Conservation (phyloP, 2,888 invertebrate genomes). For the Diaphora mendica region DNA sequence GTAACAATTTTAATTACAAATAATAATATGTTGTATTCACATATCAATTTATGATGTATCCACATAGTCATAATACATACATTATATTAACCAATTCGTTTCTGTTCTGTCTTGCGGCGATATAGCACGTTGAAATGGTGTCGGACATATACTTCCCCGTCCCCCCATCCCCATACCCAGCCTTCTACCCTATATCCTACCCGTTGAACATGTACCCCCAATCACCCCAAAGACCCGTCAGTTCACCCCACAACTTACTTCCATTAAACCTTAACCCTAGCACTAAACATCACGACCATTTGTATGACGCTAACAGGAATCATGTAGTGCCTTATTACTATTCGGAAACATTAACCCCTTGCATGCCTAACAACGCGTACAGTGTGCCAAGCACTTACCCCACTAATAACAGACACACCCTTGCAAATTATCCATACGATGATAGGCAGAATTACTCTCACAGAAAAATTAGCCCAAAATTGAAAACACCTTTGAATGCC, state of each 20-base stretch:
- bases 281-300: slow-evolving; percentile 77
- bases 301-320: slow-evolving; percentile 86
- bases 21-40: no score
- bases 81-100: slow-evolving; percentile 79
- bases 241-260: slow-evolving; percentile 73
- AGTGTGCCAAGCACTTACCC: slow-evolving; percentile 63
- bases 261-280: slow-evolving; percentile 62
- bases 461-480: slow-evolving; percentile 66
- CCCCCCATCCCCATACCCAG: slow-evolving; percentile 79
- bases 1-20: background rate
- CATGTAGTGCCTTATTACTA: slow-evolving; percentile 83
- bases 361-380: slow-evolving; percentile 80
- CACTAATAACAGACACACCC: slow-evolving; percentile 71
- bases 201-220: slow-evolving; percentile 82
- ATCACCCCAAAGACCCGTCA: slow-evolving; percentile 67
- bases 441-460: slow-evolving; percentile 70
- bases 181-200: slow-evolving; percentile 79
- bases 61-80: slow-evolving; percentile 53
- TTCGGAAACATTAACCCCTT: slow-evolving; percentile 77
- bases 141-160: slow-evolving; percentile 91
- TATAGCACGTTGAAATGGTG: slow-evolving; percentile 91
- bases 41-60: slow-evolving; percentile 33
- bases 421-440: slow-evolving; percentile 72
- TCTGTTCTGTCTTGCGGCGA: slow-evolving; percentile 84
- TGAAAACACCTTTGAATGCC: slow-evolving; percentile 59